A percentile compares a stretch with the other conserved stretches of the same genome.
phyloP scores from a whole-genome alignment of 2,797 vertebrate genomes.

The Myotis planiceps region DNA sequence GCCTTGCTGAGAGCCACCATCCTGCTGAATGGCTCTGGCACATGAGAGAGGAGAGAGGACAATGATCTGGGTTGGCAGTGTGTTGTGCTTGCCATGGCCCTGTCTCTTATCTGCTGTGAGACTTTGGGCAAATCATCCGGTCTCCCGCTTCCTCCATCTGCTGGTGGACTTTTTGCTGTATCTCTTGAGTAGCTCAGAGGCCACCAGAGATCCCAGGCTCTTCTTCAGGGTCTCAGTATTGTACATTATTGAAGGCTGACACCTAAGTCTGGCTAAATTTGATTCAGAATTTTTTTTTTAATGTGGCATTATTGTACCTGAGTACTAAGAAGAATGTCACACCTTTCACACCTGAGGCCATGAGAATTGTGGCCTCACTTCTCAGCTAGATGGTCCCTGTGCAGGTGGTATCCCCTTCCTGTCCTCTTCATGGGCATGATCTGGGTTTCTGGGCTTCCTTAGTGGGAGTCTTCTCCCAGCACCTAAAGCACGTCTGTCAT shows the following conservation, averaged over 20 bases:
- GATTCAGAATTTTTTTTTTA: neutral
- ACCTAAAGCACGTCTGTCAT: neutral
- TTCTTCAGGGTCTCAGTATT: neutral
- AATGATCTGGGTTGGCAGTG: neutral
- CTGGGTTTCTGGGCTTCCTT: too few species aligned
- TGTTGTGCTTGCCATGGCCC: rapidly evolving
- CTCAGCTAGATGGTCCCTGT: neutral
- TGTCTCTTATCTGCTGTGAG: neutral
- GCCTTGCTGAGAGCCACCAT: neutral
- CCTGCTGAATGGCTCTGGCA: neutral
- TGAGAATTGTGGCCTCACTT: neutral
- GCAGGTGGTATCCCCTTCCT: neutral
- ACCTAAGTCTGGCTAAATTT: neutral
- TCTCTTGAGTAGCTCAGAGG: neutral
- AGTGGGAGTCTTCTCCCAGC: neutral
- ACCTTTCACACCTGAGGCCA: neutral
- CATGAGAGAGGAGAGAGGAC: rapidly evolving
- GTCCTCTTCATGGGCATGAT: rapidly evolving
- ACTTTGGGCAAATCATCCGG: neutral
- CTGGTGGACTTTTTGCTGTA: neutral
- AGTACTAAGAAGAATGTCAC: neutral
- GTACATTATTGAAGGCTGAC: neutral
- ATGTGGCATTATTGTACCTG: neutral
- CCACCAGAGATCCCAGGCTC: neutral
- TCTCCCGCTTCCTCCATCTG: neutral